Conservation (phyloP, 2,888 invertebrate genomes). For the Pollenia amentaria region DNA sequence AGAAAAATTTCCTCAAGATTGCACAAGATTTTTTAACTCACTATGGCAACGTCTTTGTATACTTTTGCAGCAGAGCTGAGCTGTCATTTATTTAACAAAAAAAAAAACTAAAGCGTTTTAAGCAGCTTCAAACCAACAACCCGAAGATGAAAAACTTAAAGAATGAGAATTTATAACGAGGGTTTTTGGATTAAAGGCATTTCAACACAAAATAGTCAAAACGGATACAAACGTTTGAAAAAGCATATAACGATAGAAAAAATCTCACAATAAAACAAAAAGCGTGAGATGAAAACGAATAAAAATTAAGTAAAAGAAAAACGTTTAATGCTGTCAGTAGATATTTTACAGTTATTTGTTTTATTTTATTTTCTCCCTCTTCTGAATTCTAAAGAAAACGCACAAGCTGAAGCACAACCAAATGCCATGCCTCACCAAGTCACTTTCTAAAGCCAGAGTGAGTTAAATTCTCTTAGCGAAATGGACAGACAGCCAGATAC, state of each 20-base stretch:
- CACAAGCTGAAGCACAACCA: constrained; percentile 18
- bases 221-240: constrained; percentile 37
- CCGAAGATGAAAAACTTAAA: constrained; percentile 20
- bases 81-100: constrained; percentile 63
- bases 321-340: constrained; percentile 72
- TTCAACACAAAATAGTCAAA: constrained; percentile 62
- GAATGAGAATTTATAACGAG: constrained; percentile 67
- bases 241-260: background rate
- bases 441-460: constrained; percentile 46
- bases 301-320: constrained; percentile 62
- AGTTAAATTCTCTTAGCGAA: constrained; percentile 47
- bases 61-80: constrained; percentile 9
- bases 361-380: background rate
- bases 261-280: constrained; percentile 45
- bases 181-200: constrained; percentile 70
- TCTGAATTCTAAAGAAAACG: constrained; percentile 9
- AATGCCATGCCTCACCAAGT: constrained; percentile 39
- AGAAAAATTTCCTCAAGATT: constrained; percentile 51
- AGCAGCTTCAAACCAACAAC: constrained; percentile 47
- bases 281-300: constrained; percentile 8
- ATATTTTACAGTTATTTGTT: constrained; percentile 65
- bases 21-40: constrained; percentile 32
- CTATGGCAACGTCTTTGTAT: constrained; percentile 34
- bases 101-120: constrained; percentile 46
- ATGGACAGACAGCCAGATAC: constrained; percentile 39